A percentile compares a stretch with the other conserved stretches of the same genome.
Evolutionary conservation across 2,888 invertebrate genomes (phyloP).

Genomic region (Cataglyphis cursor): DNA sequence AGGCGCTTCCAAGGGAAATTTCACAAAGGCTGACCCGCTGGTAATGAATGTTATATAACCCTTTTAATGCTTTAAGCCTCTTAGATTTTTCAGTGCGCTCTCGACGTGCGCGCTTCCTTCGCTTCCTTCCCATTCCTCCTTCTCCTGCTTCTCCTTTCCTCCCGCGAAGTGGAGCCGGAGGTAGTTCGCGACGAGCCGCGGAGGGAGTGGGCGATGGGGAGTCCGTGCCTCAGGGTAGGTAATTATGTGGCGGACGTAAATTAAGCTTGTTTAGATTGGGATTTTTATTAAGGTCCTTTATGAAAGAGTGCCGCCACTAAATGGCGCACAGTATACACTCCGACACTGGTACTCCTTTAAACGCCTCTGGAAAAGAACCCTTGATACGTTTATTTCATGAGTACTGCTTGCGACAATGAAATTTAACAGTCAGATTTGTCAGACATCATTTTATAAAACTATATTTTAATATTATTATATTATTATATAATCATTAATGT

Average conservation of each 20-base stretch:
- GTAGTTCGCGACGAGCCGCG: conserved; percentile 64
- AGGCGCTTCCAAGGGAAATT: conserved; percentile 84
- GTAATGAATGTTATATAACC: conserved; percentile 87
- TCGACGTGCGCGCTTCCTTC: conserved; percentile 73
- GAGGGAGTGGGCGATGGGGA: conserved; percentile 58
- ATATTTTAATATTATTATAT: conserved; percentile 5
- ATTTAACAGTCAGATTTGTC: conserved; percentile 11
- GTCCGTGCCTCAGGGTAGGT: conserved; percentile 83
- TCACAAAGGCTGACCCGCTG: conserved; percentile 85
- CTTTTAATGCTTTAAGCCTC: conserved; percentile 87
- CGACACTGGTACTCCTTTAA: conserved; percentile 64
- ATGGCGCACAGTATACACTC: conserved; percentile 81
- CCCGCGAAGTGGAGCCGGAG: conserved; percentile 66
- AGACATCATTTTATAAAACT: not conserved
- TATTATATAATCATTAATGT: not conserved
- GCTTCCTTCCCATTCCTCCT: conserved; percentile 53
- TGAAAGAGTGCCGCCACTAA: conserved; percentile 82
- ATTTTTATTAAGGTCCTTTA: conserved; percentile 87
- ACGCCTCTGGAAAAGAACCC: conserved; percentile 44
- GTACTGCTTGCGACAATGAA: conserved; percentile 21
- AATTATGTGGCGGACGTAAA: conserved; percentile 87
- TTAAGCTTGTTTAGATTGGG: conserved; percentile 87
- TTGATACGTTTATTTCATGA: conserved; percentile 20
- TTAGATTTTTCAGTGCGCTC: conserved; percentile 86
- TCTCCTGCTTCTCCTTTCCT: conserved; percentile 58